Base-by-base conservation (phyloP, 2,113 vertebrate species). In the Centrocercus urophasianus region DNA sequence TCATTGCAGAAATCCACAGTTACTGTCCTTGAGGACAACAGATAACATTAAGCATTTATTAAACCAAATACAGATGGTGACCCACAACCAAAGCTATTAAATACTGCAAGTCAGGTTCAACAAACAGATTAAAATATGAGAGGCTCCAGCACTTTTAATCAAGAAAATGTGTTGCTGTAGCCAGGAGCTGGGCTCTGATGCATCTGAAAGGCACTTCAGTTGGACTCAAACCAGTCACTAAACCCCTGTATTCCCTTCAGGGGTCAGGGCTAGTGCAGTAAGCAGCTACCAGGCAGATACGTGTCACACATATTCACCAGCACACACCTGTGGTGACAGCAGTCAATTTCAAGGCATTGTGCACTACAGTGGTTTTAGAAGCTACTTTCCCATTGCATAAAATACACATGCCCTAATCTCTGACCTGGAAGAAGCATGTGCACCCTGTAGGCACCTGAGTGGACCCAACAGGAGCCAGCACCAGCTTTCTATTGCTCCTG, bases 21-120 rank as follows among this genome's bases (percentile, higher is more conserved):
- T 78, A 18, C 30, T 74, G 20, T 71, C 30, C 88, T 73, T 60
- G 19, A 65, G 70, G 72, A 43, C n/a, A 63, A 9, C 17, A 61
- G 24, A 7, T 61, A 69, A 76, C 4, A 20, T 42, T 27, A 34
- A 61, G 45, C 54, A 36, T 71, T 86, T 64, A 59, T 28, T 36
- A 42, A 90, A 74, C 11, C 9, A 3, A 40, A 57, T 40, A 40
- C 0, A 0, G 59, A 36, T 52, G 66, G 66, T 27, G n/a, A 65
- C 11, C 42, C 36, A 52, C 40, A 74, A 38, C 13, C 47, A 47
- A 10, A 50, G 34, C n/a, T 70, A 45, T 50, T 60, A 54, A 88
- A 88, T 52, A 59, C 72, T 45, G 36, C 32, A 50, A 54, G 32
- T 70, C 36, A 63, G 21, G 25, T 50, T 80, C 66, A 85, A 94